phyloP scores from a whole-genome alignment of 2,113 vertebrate genomes.

The Balaeniceps rex region DNA sequence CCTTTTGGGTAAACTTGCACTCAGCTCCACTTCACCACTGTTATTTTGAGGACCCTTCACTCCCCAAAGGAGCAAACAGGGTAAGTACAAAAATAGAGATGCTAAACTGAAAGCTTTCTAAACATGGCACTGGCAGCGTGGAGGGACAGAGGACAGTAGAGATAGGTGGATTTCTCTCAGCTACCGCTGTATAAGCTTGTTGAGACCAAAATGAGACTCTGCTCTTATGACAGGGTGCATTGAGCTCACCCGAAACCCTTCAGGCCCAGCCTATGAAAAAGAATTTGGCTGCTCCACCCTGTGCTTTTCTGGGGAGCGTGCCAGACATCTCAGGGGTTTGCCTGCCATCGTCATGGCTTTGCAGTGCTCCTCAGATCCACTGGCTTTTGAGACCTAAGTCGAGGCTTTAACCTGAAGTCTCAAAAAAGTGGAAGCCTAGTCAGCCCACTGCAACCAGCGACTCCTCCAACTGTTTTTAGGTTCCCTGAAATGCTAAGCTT shows the following conservation, averaged over 20 bases:
- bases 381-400: background rate
- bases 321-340: background rate
- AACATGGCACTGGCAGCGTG: background rate
- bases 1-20: background rate
- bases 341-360: fast-evolving
- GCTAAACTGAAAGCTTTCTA: background rate
- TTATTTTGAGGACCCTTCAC: background rate
- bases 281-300: background rate
- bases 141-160: background rate
- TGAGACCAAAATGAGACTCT: background rate
- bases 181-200: background rate
- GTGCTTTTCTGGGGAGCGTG: background rate
- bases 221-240: background rate
- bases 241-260: background rate
- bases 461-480: background rate
- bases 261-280: background rate
- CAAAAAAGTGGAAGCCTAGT: background rate
- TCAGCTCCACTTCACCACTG: background rate
- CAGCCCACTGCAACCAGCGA: background rate
- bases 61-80: background rate
- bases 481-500: background rate
- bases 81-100: background rate
- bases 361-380: background rate
- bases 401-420: background rate
- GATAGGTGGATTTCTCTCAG: background rate